phyloP scores from a whole-genome alignment of 2,888 invertebrate genomes.

The Escarpia spicata region DNA sequence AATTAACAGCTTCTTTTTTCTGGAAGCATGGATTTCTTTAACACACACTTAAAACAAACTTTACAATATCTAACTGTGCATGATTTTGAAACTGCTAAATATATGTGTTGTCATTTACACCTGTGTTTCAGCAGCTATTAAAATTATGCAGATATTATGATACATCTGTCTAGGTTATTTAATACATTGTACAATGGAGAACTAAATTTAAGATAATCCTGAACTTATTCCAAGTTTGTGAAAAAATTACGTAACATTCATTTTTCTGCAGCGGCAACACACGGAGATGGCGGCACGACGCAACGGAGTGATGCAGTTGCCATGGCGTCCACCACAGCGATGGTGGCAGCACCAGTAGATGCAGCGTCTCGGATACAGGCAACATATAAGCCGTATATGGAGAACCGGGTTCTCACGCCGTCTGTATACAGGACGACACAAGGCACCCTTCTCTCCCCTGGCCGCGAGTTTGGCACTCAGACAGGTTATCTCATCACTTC shows the following conservation, averaged over 20 bases:
- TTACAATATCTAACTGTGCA: not conserved
- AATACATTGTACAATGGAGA: too few species aligned
- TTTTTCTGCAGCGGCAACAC: not conserved
- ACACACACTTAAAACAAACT: not conserved
- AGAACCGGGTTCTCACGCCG: constrained; percentile 70
- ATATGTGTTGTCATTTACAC: not conserved
- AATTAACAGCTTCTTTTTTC: not conserved
- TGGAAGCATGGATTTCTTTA: not conserved
- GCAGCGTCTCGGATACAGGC: not conserved
- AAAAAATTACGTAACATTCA: not conserved
- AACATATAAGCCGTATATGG: constrained; percentile 49
- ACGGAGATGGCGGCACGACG: not conserved
- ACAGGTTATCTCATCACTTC: constrained; percentile 44
- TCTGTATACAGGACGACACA: constrained; percentile 65
- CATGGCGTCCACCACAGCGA: not conserved
- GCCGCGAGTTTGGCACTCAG: constrained; percentile 59
- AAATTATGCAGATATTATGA: not conserved
- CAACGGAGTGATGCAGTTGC: not conserved
- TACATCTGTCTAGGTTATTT: not conserved
- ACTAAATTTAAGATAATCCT: too few species aligned
- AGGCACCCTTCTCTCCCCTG: constrained; percentile 30
- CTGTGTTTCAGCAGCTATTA: not conserved
- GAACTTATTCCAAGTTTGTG: not conserved
- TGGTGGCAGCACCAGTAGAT: not conserved
- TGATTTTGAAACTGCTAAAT: not conserved